Base-by-base conservation (phyloP, 2,113 vertebrate species). In the Phodopus roborovskii region DNA sequence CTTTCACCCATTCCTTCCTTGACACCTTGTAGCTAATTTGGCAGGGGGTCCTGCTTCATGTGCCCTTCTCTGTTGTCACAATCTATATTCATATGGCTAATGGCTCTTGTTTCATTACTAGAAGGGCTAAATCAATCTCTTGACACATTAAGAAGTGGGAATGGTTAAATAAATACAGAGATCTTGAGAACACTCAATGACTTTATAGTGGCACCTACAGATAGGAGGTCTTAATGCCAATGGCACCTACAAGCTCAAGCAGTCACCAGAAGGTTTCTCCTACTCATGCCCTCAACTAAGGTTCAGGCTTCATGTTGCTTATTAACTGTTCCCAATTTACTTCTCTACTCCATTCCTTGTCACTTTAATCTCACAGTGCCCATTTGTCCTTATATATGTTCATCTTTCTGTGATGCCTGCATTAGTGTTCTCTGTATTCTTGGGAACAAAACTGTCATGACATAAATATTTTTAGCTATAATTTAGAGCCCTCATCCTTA, bases 401-500 rank as follows among this genome's bases (percentile, higher is more conserved):
- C n/a, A 53, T 66, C 70, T 90, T 82, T 84, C 26, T 78, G 36
- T 48, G 42, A 9, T 50, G 1, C 1, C 22, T 73, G 16, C 9
- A 66, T 26, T 24, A 16, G 30, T 88, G 13, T 10, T 42, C 36
- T 83, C 81, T 83, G 6, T 60, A 9, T 62, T 88, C 26, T 53
- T n/a, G 33, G n/a, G 71, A 89, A 81, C 48, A 91, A 56, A 91
- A 24, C 7, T 73, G 64, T 1, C 70, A 70, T 81, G 62, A 73
- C 53, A 93, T 75, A 79, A 70, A 36, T 1, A 89, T 86, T 68
- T 85, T 15, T 81, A 77, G 39, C 74, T 92, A 79, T 75, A 91
- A 28, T 92, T 82, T 62, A 88, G 33, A 77, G 84, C 50, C 7
- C 1, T 26, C 83, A n/a, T 71, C 7, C 8, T 70, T 85, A 91